Percentiles rank a stretch among this genome's conserved stretches.
phyloP scores from a whole-genome alignment of 2,113 vertebrate genomes.

The Nicator chloris region DNA sequence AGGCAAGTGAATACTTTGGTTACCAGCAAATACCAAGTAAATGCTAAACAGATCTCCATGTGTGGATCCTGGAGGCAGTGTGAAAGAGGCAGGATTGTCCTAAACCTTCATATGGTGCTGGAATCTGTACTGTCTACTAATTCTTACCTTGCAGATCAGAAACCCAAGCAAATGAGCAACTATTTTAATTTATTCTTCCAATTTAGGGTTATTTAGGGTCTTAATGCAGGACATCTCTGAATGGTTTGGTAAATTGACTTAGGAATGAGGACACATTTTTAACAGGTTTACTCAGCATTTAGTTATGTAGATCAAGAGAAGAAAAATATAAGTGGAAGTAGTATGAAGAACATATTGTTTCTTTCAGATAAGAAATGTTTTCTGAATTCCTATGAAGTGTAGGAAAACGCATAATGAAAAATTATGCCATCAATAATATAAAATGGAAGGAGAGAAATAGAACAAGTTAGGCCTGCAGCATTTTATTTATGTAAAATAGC shows the following conservation, averaged over 20 bases:
- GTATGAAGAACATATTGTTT: constrained; percentile 59
- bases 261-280: not conserved
- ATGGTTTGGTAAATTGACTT: not conserved
- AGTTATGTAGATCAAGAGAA: not conserved
- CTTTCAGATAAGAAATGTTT: constrained; percentile 64
- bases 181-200: not conserved
- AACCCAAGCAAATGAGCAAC: not conserved
- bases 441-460: constrained; percentile 45
- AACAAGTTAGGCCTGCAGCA: constrained; percentile 53
- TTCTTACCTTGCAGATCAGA: not conserved
- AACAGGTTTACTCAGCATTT: not conserved
- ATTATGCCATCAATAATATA: constrained; percentile 56
- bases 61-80: not conserved
- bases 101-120: not conserved
- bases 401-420: constrained; percentile 59
- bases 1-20: not conserved
- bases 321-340: constrained; percentile 5
- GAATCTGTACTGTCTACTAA: not conserved
- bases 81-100: not conserved
- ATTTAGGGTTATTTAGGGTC: not conserved
- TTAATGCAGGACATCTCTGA: not conserved
- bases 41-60: not conserved
- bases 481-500: constrained; percentile 48
- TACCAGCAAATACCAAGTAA: not conserved
- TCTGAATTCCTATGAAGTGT: constrained; percentile 52